Base-by-base conservation (phyloP, 2,888 invertebrate species). In the Calameuta filiformis region DNA sequence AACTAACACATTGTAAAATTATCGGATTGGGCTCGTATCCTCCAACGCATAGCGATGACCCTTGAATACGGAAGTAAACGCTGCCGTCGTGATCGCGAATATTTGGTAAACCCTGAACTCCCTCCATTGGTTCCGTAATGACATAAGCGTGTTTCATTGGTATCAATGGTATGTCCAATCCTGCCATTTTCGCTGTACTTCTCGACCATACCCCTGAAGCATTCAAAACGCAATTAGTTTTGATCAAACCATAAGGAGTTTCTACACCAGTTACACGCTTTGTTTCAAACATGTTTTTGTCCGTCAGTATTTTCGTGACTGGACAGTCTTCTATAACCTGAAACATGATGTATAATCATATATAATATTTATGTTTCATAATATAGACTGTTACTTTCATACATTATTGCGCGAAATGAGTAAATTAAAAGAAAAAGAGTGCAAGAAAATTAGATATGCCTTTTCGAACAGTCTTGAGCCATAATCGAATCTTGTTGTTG, bases 131-230 rank as follows among this genome's bases (percentile, higher is more conserved):
- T 80, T 97, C 97, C 1, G 96, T 96, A 0, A 98, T 94, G 9
- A 98, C 95, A 87, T 98, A 98, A 0, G 98, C 95, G 89, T 98
- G 98, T 87, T 97, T 97, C 94, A 98, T 96, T 0, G 97, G 95
- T 15, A 96, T 92, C 56, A 98, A 85, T 0, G 98, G 98, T 23
- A 98, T 93, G 77, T 94, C 91, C 0, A 95, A 90, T 1, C 95
- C 95, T 0, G 95, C 94, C 92, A 94, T 94, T 82, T 94, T 92
- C 0, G 95, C 94, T 23, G 98, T 92, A 78, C 95, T 94, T 6
- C 95, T 94, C 0, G 97, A 95, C 98, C 98, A 98, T 0, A 94
- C 97, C 37, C 96, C 97, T 90, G 94, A 94, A 80, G 97, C 94
- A 91, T 97, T 97, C 3, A 98, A 94, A 1, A 98, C 94, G 81